These are phyloP conservation scores for Gonioctena quinquepunctata DNA, from an alignment of 1,140 invertebrate genomes.

Conservation along the genomic window DNA sequence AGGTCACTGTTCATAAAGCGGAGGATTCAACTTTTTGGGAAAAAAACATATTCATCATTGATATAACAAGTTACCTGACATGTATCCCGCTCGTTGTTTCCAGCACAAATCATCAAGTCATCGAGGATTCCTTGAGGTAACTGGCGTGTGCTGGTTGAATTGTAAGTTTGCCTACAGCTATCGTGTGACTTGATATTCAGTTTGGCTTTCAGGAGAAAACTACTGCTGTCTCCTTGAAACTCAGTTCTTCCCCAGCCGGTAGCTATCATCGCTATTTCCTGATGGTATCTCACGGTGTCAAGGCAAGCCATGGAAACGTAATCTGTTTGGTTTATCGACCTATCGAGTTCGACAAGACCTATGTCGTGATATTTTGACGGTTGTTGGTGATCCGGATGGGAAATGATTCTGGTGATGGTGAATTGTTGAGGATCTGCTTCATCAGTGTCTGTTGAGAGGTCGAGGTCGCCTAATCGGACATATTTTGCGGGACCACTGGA, in stretches of 20 bases:
- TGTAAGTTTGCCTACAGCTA: slow-evolving; percentile 46
- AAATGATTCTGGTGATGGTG: slow-evolving; percentile 24
- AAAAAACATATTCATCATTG: no score
- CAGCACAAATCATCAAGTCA: slow-evolving; percentile 67
- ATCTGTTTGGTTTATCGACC: slow-evolving; percentile 53
- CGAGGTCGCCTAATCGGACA: slow-evolving; percentile 19
- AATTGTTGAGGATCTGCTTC: slow-evolving; percentile 20
- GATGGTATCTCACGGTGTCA: slow-evolving; percentile 54
- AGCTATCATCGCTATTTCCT: slow-evolving; percentile 38
- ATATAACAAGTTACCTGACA: slow-evolving; percentile 53
- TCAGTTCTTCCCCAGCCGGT: slow-evolving; percentile 37
- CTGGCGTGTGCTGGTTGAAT: slow-evolving; percentile 34
- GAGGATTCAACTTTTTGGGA: no score
- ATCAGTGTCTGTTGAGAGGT: slow-evolving; percentile 5
- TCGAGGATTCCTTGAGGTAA: slow-evolving; percentile 48
- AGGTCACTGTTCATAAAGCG: no score
- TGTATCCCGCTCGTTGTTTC: slow-evolving; percentile 55
- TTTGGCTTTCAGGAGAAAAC: slow-evolving; percentile 59
- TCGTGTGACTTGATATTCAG: slow-evolving; percentile 50
- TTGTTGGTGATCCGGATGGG: slow-evolving; percentile 60
- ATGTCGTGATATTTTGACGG: slow-evolving; percentile 67
- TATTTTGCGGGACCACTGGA: slow-evolving; percentile 25
- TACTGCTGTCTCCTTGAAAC: slow-evolving; percentile 51
- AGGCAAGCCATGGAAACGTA: slow-evolving; percentile 61
- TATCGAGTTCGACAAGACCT: slow-evolving; percentile 61